Evolutionary conservation across 1,140 invertebrate species (phyloP).

Genomic region (Drosophila jambulina): DNA sequence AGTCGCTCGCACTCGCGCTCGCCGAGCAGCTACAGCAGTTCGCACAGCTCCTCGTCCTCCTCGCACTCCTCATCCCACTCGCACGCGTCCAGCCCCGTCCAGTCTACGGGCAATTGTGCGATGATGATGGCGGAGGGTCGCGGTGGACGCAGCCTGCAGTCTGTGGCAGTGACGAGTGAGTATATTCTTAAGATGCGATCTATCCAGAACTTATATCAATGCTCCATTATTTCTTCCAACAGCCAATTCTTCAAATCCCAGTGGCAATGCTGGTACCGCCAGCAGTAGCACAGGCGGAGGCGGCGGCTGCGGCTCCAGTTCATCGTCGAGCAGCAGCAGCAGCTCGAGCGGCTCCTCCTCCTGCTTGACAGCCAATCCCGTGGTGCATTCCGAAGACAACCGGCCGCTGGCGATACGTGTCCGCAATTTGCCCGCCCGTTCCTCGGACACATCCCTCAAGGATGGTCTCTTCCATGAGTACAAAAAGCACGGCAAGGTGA

Average conservation of each 20-base stretch:
- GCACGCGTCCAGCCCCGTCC: conserved; percentile 84
- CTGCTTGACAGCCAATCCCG: conserved; percentile 79
- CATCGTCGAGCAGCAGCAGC: conserved; percentile 74
- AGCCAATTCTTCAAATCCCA: conserved; percentile 82
- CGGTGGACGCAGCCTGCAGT: conserved; percentile 36
- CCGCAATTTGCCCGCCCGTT: conserved; percentile 94
- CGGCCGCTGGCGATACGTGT: conserved; percentile 96
- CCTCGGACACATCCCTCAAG: conserved; percentile 96
- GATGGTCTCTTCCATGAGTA: conserved; percentile 99
- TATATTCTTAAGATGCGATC: not conserved
- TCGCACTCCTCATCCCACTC: conserved; percentile 84
- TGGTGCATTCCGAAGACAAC: conserved; percentile 89
- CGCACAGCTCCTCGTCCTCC: conserved; percentile 81
- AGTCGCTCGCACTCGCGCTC: conserved; percentile 86
- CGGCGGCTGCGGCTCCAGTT: conserved; percentile 70
- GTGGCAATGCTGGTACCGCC: conserved; percentile 66
- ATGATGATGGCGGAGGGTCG: conserved; percentile 51
- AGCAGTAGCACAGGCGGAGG: conserved; percentile 35
- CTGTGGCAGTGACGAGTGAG: conserved; percentile 62
- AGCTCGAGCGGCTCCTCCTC: conserved; percentile 64
- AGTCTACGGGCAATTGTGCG: conserved; percentile 79
- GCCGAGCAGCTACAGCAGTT: conserved; percentile 85
- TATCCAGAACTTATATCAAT: not conserved
- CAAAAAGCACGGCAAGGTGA: conserved; percentile 99
- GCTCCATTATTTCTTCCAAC: no score